Conservation (phyloP, 2,888 invertebrate genomes). For the Hypercompe scribonia region DNA sequence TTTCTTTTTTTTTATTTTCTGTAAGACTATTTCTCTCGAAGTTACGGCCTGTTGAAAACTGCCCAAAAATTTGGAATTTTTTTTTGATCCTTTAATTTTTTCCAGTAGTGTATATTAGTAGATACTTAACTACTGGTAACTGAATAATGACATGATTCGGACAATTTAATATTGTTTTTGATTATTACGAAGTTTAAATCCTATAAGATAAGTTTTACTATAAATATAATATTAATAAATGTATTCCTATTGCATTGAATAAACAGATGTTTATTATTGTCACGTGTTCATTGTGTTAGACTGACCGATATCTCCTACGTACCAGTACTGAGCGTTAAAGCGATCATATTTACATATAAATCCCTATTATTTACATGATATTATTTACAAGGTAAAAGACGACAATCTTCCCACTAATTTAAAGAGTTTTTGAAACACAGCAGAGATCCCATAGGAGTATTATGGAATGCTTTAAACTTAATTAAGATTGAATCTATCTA, state of each 20-base stretch:
- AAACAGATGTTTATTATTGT: constrained; percentile 81
- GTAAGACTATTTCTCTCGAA: too few relatives aligned
- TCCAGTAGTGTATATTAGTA: not conserved
- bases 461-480: constrained; percentile 85
- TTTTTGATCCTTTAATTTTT: too few relatives aligned
- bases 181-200: constrained; percentile 24
- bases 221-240: constrained; percentile 33
- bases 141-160: not conserved
- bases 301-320: constrained; percentile 33
- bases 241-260: constrained; percentile 63
- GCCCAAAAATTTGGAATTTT: too few relatives aligned
- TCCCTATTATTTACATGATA: constrained; percentile 63
- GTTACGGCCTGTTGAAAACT: too few relatives aligned
- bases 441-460: constrained; percentile 84
- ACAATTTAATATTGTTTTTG: constrained; percentile 2
- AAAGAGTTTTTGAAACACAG: constrained; percentile 83
- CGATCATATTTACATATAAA: constrained; percentile 77
- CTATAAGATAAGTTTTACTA: constrained; percentile 30
- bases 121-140: not conserved
- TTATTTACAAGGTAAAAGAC: constrained; percentile 71
- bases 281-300: constrained; percentile 68
- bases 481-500: constrained; percentile 82
- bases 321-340: constrained; percentile 53
- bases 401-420: constrained; percentile 77
- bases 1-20: too few relatives aligned